Evolutionary conservation across 2,113 vertebrate genomes (phyloP).

Genomic region (Brachyhypopomus occidentalis): DNA sequence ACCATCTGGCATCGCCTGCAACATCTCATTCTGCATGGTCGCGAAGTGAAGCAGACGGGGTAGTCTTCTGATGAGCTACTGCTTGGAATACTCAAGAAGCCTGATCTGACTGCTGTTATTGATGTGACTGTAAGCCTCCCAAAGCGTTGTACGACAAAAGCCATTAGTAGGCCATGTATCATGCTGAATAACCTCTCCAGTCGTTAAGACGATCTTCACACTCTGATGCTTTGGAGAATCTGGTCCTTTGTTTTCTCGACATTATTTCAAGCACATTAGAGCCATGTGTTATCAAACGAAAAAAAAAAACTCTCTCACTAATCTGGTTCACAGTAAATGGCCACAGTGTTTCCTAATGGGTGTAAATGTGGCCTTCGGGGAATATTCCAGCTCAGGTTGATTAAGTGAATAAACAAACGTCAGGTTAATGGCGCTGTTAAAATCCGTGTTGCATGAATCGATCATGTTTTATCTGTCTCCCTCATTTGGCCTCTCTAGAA

Average conservation of each 20-base stretch:
- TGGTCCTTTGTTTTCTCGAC: background rate
- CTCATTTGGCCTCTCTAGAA: background rate
- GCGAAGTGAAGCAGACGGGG: background rate
- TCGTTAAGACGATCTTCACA: background rate
- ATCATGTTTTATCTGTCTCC: slow-evolving; percentile 3
- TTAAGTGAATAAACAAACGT: slow-evolving; percentile 17
- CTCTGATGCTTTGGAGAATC: background rate
- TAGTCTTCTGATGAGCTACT: background rate
- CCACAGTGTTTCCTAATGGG: slow-evolving; percentile 9
- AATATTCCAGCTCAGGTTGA: background rate
- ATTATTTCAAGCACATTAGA: background rate
- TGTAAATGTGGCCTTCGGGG: slow-evolving; percentile 15
- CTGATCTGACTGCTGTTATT: background rate
- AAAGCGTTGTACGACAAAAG: background rate
- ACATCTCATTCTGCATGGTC: background rate
- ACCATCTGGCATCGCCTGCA: background rate
- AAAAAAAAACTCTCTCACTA: background rate
- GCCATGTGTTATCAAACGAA: background rate
- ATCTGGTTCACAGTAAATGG: slow-evolving; percentile 4
- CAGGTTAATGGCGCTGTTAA: background rate
- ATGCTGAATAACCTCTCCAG: background rate
- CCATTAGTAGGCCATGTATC: background rate
- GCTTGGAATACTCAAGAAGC: background rate
- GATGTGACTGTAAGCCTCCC: background rate
- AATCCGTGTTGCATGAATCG: background rate